These are phyloP conservation scores for Hydropsyche tenuis DNA, from an alignment of 1,140 invertebrate species.

Conservation along the genomic window DNA sequence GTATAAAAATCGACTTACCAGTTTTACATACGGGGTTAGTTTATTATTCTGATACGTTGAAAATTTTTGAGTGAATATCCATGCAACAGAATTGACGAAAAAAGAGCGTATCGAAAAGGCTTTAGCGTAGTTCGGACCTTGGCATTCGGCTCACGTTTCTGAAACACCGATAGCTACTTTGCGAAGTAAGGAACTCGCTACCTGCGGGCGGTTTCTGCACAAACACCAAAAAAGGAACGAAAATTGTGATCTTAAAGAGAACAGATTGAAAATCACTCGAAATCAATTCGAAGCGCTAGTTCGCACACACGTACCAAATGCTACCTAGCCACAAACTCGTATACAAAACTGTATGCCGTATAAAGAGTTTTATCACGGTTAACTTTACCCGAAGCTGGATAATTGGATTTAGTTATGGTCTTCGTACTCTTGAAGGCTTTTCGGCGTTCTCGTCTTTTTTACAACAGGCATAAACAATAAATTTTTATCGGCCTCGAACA, in stretches of 20 bases:
- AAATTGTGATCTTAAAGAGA: slow-evolving; percentile 25
- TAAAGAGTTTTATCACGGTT: too few relatives aligned
- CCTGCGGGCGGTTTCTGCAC: slow-evolving; percentile 13
- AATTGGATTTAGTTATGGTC: too few relatives aligned
- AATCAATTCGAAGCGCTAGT: slow-evolving; percentile 4
- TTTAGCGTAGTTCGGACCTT: not conserved
- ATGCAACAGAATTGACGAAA: not conserved
- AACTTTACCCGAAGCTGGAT: too few relatives aligned
- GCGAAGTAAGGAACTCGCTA: slow-evolving; percentile 24
- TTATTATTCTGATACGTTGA: not conserved
- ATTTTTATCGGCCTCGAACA: too few relatives aligned
- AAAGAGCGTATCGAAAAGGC: slow-evolving; percentile 13
- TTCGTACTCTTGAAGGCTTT: too few relatives aligned
- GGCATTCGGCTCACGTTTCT: slow-evolving; percentile 27
- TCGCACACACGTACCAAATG: too few relatives aligned
- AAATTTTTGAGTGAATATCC: slow-evolving; percentile 7
- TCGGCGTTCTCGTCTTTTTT: too few relatives aligned
- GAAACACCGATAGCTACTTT: slow-evolving; percentile 35
- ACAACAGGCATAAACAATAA: too few relatives aligned
- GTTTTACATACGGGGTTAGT: not conserved
- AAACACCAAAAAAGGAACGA: slow-evolving; percentile 26
- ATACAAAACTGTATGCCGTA: too few relatives aligned
- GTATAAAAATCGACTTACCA: too few relatives aligned
- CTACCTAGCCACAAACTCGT: too few relatives aligned
- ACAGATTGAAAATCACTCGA: slow-evolving; percentile 26